Base-by-base conservation (phyloP, 2,113 vertebrate genomes). In the Vulpes vulpes region DNA sequence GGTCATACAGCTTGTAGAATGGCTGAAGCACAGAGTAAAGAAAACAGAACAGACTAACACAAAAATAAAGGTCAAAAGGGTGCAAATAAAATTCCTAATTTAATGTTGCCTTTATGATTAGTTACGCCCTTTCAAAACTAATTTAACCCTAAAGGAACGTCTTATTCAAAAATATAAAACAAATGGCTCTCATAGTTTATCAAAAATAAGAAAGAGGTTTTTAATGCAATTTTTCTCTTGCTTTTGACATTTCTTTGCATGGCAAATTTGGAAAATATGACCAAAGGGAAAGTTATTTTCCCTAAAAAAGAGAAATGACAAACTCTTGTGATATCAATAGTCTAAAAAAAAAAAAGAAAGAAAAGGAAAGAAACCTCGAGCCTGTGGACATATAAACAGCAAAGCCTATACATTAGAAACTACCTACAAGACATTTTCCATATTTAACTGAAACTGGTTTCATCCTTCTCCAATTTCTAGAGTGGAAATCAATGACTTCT, bases 131-230 rank as follows among this genome's bases (percentile, higher is more conserved):
- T 98, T 98, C 90, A 80, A 95, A 95, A 97, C 95, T 87, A 53
- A 84, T 62, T 62, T 84, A 96, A 89, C n/a, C 38, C 25, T 95
- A 96, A 98, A 93, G 88, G 51, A 97, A 51, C 5, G 8, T 97
- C 19, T 97, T 97, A 76, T 84, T 94, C 65, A 96, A 98, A 97
- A 76, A 98, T 97, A 55, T 95, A 83, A 98, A 98, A 53, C 14
- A 43, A 98, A 91, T 19, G 95, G 2, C 1, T 92, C 62, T 74
- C 95, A 94, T 22, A 53, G 25, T 93, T 97, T 97, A 97, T 96
- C 97, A 97, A 96, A 98, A 96, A 74, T 79, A 96, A 95, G 89
- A 95, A 84, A 91, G 96, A 93, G 27, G 0, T 65, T 95, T 89
- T 74, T 89, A 94, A 97, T 94, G 23, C 38, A 93, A 95, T 91